Conservation (phyloP, 1,140 invertebrate species). For the Camponotus floridanus region DNA sequence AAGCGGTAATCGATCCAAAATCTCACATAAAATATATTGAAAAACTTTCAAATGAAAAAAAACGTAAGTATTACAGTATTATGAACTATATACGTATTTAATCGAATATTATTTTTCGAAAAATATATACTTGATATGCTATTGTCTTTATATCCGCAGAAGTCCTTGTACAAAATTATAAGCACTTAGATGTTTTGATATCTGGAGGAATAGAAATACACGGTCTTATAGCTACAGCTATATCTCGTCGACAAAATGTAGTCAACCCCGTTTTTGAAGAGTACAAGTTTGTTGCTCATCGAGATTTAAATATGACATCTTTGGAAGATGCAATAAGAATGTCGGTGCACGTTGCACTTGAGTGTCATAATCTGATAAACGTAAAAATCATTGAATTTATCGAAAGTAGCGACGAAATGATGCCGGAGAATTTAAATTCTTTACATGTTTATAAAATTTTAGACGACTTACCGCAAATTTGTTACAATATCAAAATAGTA, state of each 20-base stretch:
- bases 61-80: too few relatives aligned
- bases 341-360: slow-evolving; percentile 91
- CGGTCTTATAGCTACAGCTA: slow-evolving; percentile 93
- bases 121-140: not conserved
- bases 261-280: slow-evolving; percentile 91
- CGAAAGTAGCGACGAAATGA: slow-evolving; percentile 86
- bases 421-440: slow-evolving; percentile 84
- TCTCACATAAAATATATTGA: slow-evolving; percentile 87
- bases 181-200: slow-evolving; percentile 81
- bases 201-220: slow-evolving; percentile 94
- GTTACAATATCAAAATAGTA: slow-evolving; percentile 69
- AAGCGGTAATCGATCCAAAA: slow-evolving; percentile 92
- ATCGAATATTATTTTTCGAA: too few relatives aligned
- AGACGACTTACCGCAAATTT: slow-evolving; percentile 88
- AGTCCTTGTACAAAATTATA: slow-evolving; percentile 85
- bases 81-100: too few relatives aligned
- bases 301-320: slow-evolving; percentile 70
- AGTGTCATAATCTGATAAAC: slow-evolving; percentile 90
- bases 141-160: slow-evolving; percentile 46
- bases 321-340: slow-evolving; percentile 86
- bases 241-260: slow-evolving; percentile 89
- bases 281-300: slow-evolving; percentile 89
- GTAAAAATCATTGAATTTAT: slow-evolving; percentile 91
- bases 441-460: slow-evolving; percentile 87
- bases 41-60: slow-evolving; percentile 76